phyloP scores from a whole-genome alignment of 2,888 invertebrate genomes.

The Orgyia antiqua region DNA sequence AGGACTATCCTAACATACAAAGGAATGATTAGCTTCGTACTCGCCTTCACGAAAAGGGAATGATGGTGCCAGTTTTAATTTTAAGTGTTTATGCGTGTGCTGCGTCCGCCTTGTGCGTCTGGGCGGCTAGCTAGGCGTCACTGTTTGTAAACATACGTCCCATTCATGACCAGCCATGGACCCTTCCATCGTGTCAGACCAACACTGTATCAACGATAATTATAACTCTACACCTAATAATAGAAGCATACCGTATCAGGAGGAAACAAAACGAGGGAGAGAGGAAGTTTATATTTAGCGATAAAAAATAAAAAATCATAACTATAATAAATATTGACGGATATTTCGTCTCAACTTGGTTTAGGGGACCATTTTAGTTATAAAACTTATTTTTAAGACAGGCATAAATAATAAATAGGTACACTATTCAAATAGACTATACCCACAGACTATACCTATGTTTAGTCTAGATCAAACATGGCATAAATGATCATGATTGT shows the following conservation, averaged over 20 bases:
- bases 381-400: too few species aligned
- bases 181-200: conserved; percentile 13
- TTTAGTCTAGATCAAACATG: too few species aligned
- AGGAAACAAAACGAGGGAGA: conserved; percentile 23
- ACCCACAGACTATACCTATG: too few species aligned
- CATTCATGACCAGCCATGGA: conserved; percentile 53
- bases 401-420: too few species aligned
- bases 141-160: conserved; percentile 68
- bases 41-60: conserved; percentile 22
- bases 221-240: conserved; percentile 29
- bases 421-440: too few species aligned
- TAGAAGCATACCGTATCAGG: conserved; percentile 17
- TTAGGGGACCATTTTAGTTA: too few species aligned
- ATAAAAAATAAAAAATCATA: too few species aligned
- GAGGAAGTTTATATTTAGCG: conserved; percentile 4
- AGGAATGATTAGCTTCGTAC: conserved; percentile 8
- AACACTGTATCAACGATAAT: conserved; percentile 17
- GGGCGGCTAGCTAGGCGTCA: conserved; percentile 41
- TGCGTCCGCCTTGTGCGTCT: conserved; percentile 33
- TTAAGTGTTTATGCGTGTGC: conserved; percentile 41
- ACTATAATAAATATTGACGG: too few species aligned
- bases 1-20: conserved; percentile 15
- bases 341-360: too few species aligned
- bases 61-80: conserved; percentile 48
- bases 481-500: too few species aligned